Evolutionary conservation across 2,113 vertebrate genomes (phyloP).

Genomic region (Ammodytes marinus): DNA sequence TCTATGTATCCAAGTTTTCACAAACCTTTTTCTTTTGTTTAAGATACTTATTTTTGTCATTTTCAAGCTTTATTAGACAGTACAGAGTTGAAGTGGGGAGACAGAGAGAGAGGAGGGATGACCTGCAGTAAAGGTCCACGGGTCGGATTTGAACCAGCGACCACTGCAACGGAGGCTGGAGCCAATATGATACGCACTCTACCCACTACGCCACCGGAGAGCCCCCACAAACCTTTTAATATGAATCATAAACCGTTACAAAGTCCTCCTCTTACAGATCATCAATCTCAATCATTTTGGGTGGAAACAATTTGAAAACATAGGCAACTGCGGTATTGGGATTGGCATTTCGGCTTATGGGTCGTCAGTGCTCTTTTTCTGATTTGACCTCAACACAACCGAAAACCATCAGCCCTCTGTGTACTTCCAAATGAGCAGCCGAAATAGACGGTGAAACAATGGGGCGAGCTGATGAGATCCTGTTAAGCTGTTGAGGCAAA

Average conservation of each 20-base stretch:
- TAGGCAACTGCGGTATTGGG: background rate
- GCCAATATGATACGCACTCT: too few species aligned
- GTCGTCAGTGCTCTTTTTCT: background rate
- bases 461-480: slow-evolving; percentile 45
- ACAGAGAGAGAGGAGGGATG: too few species aligned
- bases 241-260: background rate
- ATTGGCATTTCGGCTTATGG: background rate
- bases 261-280: background rate
- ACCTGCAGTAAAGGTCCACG: too few species aligned
- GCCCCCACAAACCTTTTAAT: too few species aligned
- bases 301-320: slow-evolving; percentile 15
- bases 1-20: background rate
- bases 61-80: too few species aligned
- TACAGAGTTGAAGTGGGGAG: too few species aligned
- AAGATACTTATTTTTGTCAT: too few species aligned
- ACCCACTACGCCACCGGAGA: too few species aligned
- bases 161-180: too few species aligned
- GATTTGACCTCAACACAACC: slow-evolving; percentile 39
- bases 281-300: background rate
- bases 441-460: slow-evolving; percentile 52
- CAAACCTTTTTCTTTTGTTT: background rate
- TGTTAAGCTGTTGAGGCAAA: slow-evolving; percentile 38
- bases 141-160: too few species aligned
- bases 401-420: slow-evolving; percentile 29
- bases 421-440: slow-evolving; percentile 50